Evolutionary conservation across 2,888 invertebrate species (phyloP), one percentile per base, ranked within the genome.

Genomic region (Galerucella calmariensis): DNA sequence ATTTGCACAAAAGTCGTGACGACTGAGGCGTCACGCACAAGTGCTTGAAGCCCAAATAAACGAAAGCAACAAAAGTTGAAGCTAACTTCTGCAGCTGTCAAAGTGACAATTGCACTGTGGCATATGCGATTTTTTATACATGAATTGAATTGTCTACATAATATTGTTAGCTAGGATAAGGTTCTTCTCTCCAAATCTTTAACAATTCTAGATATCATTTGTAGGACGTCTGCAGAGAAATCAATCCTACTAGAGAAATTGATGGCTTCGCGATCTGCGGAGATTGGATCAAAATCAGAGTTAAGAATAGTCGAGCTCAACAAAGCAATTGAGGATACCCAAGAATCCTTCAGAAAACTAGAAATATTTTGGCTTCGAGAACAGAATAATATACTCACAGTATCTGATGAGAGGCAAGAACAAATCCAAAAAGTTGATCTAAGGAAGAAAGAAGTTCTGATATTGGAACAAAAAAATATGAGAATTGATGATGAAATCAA

Each of bases 301-400:
- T 84, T 90, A 48, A 90, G 92, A 84, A 92, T 95, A 27, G 89
- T 89, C 6, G 90, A 90, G 75, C 81, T 94, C 77, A 94, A 95
- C 83, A 90, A 90, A 80, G 89, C 90, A 73, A 92, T 95, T 72
- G 89, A 90, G 59, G 87, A 90, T 20, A 86, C 90, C 2, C 91
- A 92, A 62, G 90, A 90, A 75, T 90, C 90, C 81, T 92, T 92
- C 16, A 91, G 92, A 80, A 87, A 89, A 69, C 85, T 92, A 81
- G 94, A 95, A 85, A 90, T 92, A 80, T 91, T 92, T 84, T 95
- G 95, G 95, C 87, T 95, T 77, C 90, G 94, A 67, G 90, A 93
- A 78, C 94, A 95, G 85, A 92, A 92, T 0, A 92, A 92, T 83
- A 91, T 94, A 73, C 91, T 95, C 1, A 89, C 90, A 76, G 86